phyloP scores from a whole-genome alignment of 1,140 invertebrate species.

The Cataglyphis hispanica region DNA sequence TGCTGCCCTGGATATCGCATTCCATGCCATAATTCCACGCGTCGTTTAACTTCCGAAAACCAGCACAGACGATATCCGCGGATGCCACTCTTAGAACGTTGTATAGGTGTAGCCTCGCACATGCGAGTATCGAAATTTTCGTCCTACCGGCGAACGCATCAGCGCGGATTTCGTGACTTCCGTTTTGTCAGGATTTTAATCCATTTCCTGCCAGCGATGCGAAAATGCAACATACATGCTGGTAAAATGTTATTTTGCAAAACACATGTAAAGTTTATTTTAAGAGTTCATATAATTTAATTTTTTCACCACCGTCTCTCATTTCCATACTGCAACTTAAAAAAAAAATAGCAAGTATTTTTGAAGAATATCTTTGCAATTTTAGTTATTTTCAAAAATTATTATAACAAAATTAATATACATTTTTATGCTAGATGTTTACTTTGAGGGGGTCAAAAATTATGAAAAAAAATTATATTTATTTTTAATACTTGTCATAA shows the following conservation, averaged over 20 bases:
- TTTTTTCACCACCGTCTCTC: not conserved
- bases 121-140: slow-evolving; percentile 9
- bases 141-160: not conserved
- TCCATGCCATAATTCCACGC: slow-evolving; percentile 68
- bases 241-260: not conserved
- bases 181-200: slow-evolving; percentile 2
- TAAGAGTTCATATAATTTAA: not conserved
- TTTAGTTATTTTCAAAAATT: not conserved
- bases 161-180: not conserved
- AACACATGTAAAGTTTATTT: not conserved
- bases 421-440: not conserved
- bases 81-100: slow-evolving; percentile 35
- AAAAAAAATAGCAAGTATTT: slow-evolving; percentile 14
- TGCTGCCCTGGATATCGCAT: slow-evolving; percentile 65
- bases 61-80: slow-evolving; percentile 11
- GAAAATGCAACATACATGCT: not conserved
- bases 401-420: not conserved
- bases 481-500: not conserved
- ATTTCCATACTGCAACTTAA: not conserved
- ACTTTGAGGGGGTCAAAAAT: not conserved
- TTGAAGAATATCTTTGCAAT: not conserved
- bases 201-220: not conserved
- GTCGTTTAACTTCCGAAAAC: slow-evolving; percentile 72
- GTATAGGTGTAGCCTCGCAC: not conserved
- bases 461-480: not conserved